A percentile compares a stretch with the other conserved stretches of the same genome.
Conservation (phyloP, 2,888 invertebrate species). For the Hetaerina titia region DNA sequence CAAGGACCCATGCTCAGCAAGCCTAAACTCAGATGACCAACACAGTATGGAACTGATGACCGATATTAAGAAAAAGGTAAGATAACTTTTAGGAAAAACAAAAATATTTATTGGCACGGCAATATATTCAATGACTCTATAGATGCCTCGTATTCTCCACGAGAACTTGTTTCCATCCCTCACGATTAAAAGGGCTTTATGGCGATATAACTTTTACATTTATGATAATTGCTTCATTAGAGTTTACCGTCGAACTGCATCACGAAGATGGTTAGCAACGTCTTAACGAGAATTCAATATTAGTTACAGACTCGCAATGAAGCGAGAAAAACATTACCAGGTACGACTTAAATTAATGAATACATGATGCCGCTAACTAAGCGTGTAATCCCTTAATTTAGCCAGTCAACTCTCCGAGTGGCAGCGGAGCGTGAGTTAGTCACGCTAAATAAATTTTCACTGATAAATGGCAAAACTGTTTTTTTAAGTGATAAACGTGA, state of each 20-base stretch:
- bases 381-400: not conserved
- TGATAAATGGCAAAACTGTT: not conserved
- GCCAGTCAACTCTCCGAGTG: not conserved
- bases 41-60: constrained; percentile 94
- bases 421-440: not conserved
- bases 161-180: no score
- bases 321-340: not conserved
- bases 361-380: not conserved
- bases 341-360: not conserved
- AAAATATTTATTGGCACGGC: not conserved
- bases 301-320: not conserved
- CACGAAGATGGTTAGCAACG: no score
- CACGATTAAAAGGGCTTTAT: no score
- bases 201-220: no score
- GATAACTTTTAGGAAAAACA: constrained; percentile 69
- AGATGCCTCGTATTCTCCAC: no score
- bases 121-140: no score
- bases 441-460: not conserved
- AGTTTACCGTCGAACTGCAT: no score
- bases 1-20: constrained; percentile 94
- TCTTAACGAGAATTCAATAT: no score
- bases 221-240: no score
- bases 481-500: not conserved
- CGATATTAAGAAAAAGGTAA: constrained; percentile 90
- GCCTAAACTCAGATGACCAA: constrained; percentile 92